Evolutionary conservation across 2,797 vertebrate species (phyloP).

Genomic region (Phoeniculus purpureus): DNA sequence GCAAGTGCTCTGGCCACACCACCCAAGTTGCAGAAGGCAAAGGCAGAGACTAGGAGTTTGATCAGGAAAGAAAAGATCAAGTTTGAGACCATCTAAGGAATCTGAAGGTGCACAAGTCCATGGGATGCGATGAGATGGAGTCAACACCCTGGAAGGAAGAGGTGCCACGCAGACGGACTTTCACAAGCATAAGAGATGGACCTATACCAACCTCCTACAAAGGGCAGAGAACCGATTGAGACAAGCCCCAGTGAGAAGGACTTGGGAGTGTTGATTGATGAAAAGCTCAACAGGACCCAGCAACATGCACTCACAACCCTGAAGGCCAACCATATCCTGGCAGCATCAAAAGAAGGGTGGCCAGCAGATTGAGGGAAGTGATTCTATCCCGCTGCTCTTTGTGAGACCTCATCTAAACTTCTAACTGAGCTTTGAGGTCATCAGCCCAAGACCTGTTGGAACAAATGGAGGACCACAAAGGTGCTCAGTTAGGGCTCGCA

Average conservation of each 20-base stretch:
- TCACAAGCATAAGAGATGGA: not conserved
- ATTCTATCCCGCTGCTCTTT: not conserved
- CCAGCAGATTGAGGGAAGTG: not conserved
- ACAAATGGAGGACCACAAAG: not conserved
- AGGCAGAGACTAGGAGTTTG: not conserved
- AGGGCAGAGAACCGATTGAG: not conserved
- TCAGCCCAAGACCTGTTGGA: not conserved
- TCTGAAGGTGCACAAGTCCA: not conserved
- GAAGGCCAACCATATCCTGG: not conserved
- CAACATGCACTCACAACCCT: no score
- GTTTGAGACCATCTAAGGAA: not conserved
- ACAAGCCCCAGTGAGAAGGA: not conserved
- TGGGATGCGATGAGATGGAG: not conserved
- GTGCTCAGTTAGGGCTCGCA: not conserved
- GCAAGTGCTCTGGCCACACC: not conserved
- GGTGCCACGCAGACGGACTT: not conserved
- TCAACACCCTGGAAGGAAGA: not conserved
- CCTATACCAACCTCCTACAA: not conserved
- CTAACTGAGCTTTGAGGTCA: not conserved
- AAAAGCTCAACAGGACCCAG: not conserved
- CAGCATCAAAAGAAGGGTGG: not conserved
- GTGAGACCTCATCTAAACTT: not conserved
- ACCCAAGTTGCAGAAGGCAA: not conserved
- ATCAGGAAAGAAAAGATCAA: not conserved
- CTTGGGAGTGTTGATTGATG: not conserved